phyloP scores from a whole-genome alignment of 2,113 vertebrate species.

The Oriolus oriolus region DNA sequence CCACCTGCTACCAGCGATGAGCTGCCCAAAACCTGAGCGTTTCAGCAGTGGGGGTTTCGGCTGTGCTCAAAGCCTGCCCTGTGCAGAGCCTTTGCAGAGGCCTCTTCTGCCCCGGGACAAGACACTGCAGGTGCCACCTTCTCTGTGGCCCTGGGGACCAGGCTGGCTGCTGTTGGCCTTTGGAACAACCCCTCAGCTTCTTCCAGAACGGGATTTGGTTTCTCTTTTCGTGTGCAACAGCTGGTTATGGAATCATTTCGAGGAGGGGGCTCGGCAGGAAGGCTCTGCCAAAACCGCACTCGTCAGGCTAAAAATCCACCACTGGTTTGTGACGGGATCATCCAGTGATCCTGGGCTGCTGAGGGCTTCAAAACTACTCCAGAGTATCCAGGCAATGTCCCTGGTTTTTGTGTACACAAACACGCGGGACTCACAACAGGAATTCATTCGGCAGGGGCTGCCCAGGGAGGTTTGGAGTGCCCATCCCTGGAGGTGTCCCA shows the following conservation, averaged over 20 bases:
- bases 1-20: neutral
- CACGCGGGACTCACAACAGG: accelerated
- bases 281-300: neutral
- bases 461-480: neutral
- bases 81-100: neutral
- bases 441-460: neutral
- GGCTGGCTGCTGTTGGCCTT: neutral
- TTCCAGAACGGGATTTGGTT: neutral
- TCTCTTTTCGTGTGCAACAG: neutral
- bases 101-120: neutral
- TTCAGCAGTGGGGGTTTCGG: neutral
- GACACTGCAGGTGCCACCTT: neutral
- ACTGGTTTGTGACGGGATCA: neutral
- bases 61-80: neutral
- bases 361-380: neutral
- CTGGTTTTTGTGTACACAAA: neutral
- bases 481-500: neutral
- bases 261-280: neutral
- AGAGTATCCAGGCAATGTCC: neutral
- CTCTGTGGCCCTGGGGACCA: neutral
- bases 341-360: neutral
- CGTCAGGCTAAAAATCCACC: neutral
- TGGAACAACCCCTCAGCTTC: neutral
- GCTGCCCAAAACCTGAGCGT: neutral
- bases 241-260: neutral